Evolutionary conservation across 2,888 invertebrate species (phyloP).

Genomic region (Diadegma fenestrale): DNA sequence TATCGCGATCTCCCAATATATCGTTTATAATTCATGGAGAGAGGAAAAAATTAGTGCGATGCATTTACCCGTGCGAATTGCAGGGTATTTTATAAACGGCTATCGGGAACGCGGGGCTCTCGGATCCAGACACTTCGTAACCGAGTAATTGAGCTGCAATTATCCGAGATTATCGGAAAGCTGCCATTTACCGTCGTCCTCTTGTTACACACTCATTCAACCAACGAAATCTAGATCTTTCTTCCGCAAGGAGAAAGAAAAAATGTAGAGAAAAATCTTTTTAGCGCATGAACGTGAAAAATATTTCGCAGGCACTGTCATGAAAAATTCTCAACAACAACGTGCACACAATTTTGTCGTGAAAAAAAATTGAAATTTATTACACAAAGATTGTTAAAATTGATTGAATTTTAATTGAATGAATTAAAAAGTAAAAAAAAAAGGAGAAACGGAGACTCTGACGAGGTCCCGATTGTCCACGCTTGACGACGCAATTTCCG

Average conservation of each 20-base stretch:
- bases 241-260: neutral
- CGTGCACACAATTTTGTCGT: too few relatives aligned
- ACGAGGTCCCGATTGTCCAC: neutral
- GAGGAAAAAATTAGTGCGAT: constrained; percentile 27
- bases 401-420: neutral
- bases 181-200: constrained; percentile 55
- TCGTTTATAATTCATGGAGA: constrained; percentile 27
- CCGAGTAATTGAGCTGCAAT: constrained; percentile 54
- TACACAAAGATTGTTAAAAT: neutral
- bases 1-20: constrained; percentile 27
- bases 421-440: too few relatives aligned
- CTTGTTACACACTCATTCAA: constrained; percentile 20
- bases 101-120: constrained; percentile 30
- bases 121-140: constrained; percentile 43
- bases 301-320: too few relatives aligned
- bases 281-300: neutral
- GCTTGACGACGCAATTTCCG: constrained; percentile 29
- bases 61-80: constrained; percentile 46
- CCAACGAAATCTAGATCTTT: constrained; percentile 46
- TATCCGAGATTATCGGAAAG: constrained; percentile 58
- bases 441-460: neutral
- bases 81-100: constrained; percentile 14
- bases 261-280: neutral
- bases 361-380: constrained; percentile 1
- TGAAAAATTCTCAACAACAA: too few relatives aligned